These are phyloP conservation scores for Pungitius pungitius DNA, from an alignment of 2,113 vertebrate species.

Conservation along the genomic window DNA sequence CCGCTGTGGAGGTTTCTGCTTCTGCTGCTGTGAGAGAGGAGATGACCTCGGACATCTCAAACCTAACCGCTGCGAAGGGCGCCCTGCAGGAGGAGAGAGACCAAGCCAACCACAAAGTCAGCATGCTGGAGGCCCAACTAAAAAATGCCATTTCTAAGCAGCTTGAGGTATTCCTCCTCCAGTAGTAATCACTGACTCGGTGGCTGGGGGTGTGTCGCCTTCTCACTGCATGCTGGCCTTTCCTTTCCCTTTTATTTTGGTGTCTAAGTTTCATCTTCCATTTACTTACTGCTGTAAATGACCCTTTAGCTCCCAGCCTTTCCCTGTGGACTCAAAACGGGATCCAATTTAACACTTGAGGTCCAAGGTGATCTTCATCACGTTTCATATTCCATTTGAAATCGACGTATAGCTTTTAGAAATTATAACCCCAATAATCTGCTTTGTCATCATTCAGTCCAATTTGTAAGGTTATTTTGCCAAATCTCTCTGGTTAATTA, in stretches of 20 bases:
- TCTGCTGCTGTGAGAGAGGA: slow-evolving; percentile 71
- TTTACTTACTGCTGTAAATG: slow-evolving; percentile 51
- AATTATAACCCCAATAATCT: neutral
- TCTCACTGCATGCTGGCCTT: slow-evolving; percentile 68
- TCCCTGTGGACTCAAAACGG: slow-evolving; percentile 77
- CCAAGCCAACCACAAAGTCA: slow-evolving; percentile 82
- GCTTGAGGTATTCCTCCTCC: slow-evolving; percentile 81
- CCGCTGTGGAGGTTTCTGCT: slow-evolving; percentile 40
- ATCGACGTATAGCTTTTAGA: neutral
- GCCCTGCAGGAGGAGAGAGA: slow-evolving; percentile 82
- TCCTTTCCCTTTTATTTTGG: slow-evolving; percentile 24
- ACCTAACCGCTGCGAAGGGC: slow-evolving; percentile 75
- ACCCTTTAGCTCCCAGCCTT: slow-evolving; percentile 60
- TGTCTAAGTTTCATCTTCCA: slow-evolving; percentile 66
- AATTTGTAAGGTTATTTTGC: neutral
- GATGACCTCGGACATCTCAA: slow-evolving; percentile 79
- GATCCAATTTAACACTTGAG: slow-evolving; percentile 22
- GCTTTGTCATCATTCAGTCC: neutral
- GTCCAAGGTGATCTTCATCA: slow-evolving; percentile 11
- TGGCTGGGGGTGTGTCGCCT: slow-evolving; percentile 67
- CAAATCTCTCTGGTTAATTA: neutral
- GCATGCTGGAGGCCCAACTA: slow-evolving; percentile 85
- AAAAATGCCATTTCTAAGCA: slow-evolving; percentile 87
- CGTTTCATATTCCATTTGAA: neutral
- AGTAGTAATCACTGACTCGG: slow-evolving; percentile 77